Evolutionary conservation across 2,113 vertebrate genomes (phyloP).

Genomic region (Passer montanus): DNA sequence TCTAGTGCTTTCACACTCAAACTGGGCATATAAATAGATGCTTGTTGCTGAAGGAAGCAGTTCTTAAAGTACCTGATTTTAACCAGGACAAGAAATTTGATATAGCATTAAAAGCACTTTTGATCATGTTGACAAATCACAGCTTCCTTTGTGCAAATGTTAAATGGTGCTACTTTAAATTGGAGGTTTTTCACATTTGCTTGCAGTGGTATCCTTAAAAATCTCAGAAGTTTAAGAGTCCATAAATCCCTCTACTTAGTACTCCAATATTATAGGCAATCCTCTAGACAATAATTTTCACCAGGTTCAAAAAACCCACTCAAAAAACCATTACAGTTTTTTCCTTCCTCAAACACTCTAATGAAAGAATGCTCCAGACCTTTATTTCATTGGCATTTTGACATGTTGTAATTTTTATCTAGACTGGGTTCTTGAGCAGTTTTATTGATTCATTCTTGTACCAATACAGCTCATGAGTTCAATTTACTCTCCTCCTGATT

Average conservation of each 20-base stretch:
- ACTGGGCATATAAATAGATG: neutral
- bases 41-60: slow-evolving; percentile 13
- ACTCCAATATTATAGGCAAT: neutral
- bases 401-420: neutral
- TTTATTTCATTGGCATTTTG: neutral
- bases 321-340: neutral
- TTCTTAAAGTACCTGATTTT: neutral
- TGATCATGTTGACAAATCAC: neutral
- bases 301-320: neutral
- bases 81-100: neutral
- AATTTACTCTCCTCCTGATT: neutral
- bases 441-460: neutral
- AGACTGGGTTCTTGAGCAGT: neutral
- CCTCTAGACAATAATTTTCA: neutral
- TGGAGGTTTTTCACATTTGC: neutral
- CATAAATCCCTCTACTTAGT: neutral
- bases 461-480: neutral
- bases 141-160: neutral
- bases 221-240: neutral
- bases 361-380: neutral
- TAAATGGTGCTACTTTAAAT: neutral
- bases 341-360: neutral
- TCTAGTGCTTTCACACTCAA: neutral
- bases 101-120: neutral
- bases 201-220: neutral